Base-by-base conservation (phyloP, 2,113 vertebrate species). In the Arothron firmamentum region DNA sequence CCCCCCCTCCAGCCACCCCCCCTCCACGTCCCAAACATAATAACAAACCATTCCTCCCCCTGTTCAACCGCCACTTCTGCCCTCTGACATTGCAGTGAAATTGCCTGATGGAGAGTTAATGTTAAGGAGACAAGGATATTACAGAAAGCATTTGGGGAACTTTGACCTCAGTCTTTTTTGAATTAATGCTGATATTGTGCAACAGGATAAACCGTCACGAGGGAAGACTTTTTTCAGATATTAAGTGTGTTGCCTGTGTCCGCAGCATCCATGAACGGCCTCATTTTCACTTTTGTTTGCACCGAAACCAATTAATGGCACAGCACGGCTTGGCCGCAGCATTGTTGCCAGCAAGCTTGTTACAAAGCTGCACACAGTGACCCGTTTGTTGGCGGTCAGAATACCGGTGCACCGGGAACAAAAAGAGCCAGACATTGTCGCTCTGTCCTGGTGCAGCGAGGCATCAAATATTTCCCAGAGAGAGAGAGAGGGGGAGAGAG, bases 361-460 rank as follows among this genome's bases (percentile, higher is more conserved):
- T 77, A 62, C 65, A 77, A 59, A 65, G 66, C 61, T 50, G 69
- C 67, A 77, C 77, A 86, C 85, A 79, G 62, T 84, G 77, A 82
- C 74, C 71, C 46, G 52, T 80, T 88, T 83, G 87, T 88, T 74
- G 62, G 76, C 41, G 57, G 71, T 74, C 75, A 81, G 72, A 78
- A 69, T 61, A 38, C 52, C 47, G 76, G 62, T 72, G 71, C 63
- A 77, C 58, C 74, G 41, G 73, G 73, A 76, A 81, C 63, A 75
- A 79, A 81, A 73, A 73, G 68, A 76, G 56, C 43, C 65, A 72
- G 80, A 85, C 83, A 84, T 82, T 78, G 77, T 81, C 23, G 61
- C 79, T 79, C 80, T 87, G 86, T 90, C 72, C 73, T 43, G 70
- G 87, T 82, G 81, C 85, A 86, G 66, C 19, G 71, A 81, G 70